A percentile compares a stretch with the other conserved stretches of the same genome.
Evolutionary conservation across 2,888 invertebrate genomes (phyloP).

Genomic region (Spodoptera picta): DNA sequence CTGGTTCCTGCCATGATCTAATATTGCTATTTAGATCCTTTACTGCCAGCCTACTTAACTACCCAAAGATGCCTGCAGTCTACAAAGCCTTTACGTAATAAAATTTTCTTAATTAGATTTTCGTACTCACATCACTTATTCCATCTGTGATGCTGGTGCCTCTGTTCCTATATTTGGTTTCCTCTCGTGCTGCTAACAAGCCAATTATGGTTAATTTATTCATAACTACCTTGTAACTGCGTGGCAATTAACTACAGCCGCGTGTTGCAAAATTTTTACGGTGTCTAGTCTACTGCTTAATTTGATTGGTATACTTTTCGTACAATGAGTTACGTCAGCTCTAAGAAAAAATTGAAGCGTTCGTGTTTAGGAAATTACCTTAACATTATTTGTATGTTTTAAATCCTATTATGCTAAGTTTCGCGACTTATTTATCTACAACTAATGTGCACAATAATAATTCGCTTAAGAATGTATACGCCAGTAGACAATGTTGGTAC

Average conservation of each 20-base stretch:
- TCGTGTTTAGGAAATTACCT: too few species aligned
- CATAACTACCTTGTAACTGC: conserved; percentile 51
- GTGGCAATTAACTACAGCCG: conserved; percentile 46
- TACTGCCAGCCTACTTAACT: too few species aligned
- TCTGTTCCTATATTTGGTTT: conserved; percentile 30
- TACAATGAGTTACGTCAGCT: conserved; percentile 3
- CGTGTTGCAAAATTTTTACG: conserved; percentile 34
- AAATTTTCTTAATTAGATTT: conserved; percentile 23
- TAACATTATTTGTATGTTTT: too few species aligned
- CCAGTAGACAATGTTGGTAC: too few species aligned
- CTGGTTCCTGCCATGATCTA: too few species aligned
- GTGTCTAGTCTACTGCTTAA: conserved; percentile 15
- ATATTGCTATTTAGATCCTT: too few species aligned
- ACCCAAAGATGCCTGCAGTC: too few species aligned
- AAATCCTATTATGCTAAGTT: too few species aligned
- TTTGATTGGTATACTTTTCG: conserved; percentile 22
- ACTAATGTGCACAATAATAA: too few species aligned
- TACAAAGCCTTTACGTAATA: not conserved
- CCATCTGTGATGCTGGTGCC: conserved; percentile 15
- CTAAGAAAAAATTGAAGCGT: conserved; percentile 1
- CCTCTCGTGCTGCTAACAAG: conserved; percentile 56
- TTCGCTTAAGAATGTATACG: too few species aligned
- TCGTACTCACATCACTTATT: conserved; percentile 13
- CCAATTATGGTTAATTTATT: conserved; percentile 61
- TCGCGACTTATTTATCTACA: too few species aligned